Percentiles rank a stretch among this genome's conserved stretches.
Evolutionary conservation across 1,140 invertebrate genomes (phyloP).

Genomic region (Temnothorax curvispinosus): DNA sequence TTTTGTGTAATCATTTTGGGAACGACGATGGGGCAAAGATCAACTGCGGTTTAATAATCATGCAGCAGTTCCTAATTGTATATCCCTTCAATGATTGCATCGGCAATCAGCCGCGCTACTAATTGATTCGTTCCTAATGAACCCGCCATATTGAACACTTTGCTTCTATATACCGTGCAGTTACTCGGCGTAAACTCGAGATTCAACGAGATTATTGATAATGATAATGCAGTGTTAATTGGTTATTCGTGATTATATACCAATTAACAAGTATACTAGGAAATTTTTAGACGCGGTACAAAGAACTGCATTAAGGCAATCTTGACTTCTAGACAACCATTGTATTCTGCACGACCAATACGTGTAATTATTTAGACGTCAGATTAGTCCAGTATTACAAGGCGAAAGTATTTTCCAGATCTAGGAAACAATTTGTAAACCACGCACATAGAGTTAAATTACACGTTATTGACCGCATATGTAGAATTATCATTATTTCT

Average conservation of each 20-base stretch:
- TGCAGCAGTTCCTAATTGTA: slow-evolving; percentile 61
- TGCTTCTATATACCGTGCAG: slow-evolving; percentile 36
- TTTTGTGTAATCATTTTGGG: neutral
- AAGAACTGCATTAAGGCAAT: neutral
- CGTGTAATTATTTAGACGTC: neutral
- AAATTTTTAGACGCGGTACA: neutral
- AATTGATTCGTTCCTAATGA: slow-evolving; percentile 75
- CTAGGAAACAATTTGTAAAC: neutral
- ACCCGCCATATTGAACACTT: slow-evolving; percentile 48
- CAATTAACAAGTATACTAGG: neutral
- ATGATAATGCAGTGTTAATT: slow-evolving; percentile 64
- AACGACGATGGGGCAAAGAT: slow-evolving; percentile 38
- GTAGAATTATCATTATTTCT: neutral
- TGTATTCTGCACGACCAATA: neutral
- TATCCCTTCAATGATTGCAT: slow-evolving; percentile 61
- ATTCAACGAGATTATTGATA: slow-evolving; percentile 59
- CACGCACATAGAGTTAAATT: neutral
- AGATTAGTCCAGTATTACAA: neutral
- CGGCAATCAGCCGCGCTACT: slow-evolving; percentile 65
- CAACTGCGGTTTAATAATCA: slow-evolving; percentile 64
- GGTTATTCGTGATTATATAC: neutral
- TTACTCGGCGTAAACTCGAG: slow-evolving; percentile 39
- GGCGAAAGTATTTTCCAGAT: neutral
- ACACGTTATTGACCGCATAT: neutral
- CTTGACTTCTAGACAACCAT: neutral